Conservation (phyloP, 2,113 vertebrate genomes). For the Neogale vison region DNA sequence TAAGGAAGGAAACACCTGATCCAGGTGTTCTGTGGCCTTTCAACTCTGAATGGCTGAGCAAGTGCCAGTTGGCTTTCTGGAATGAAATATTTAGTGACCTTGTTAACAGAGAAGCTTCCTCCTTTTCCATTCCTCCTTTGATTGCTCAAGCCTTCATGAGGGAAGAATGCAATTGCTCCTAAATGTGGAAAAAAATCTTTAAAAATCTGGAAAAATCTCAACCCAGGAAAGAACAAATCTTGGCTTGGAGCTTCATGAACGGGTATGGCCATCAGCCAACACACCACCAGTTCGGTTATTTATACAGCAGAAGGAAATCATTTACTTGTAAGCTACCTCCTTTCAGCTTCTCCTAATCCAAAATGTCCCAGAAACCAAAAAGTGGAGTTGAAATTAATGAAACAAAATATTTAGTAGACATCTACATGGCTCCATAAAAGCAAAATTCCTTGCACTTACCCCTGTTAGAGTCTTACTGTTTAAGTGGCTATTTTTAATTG, state of each 20-base stretch:
- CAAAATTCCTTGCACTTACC: not conserved
- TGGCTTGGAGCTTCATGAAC: constrained; percentile 75
- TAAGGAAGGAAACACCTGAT: constrained; percentile 79
- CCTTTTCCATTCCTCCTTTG: constrained; percentile 72
- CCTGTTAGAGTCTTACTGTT: not conserved
- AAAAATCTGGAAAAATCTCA: constrained; percentile 71
- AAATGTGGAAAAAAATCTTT: constrained; percentile 68
- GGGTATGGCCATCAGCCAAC: constrained; percentile 80
- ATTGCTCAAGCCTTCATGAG: constrained; percentile 60
- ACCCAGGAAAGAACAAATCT: constrained; percentile 67
- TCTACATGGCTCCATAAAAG: not conserved
- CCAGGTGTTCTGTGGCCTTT: constrained; percentile 82
- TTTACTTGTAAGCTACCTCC: constrained; percentile 81
- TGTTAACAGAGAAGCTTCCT: constrained; percentile 76
- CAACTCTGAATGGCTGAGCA: constrained; percentile 75
- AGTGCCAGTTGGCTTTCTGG: constrained; percentile 74
- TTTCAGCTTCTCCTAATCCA: constrained; percentile 77
- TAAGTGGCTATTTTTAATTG: not conserved
- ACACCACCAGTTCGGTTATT: constrained; percentile 83
- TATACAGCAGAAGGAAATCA: constrained; percentile 85
- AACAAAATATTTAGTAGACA: constrained; percentile 23
- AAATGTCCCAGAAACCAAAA: constrained; percentile 66
- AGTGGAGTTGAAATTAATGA: constrained; percentile 25
- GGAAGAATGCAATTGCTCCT: constrained; percentile 59
- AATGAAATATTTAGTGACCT: constrained; percentile 73